Evolutionary conservation across 2,113 vertebrate genomes (phyloP), one percentile per base, ranked within the genome.

Genomic region (Symphodus melops): DNA sequence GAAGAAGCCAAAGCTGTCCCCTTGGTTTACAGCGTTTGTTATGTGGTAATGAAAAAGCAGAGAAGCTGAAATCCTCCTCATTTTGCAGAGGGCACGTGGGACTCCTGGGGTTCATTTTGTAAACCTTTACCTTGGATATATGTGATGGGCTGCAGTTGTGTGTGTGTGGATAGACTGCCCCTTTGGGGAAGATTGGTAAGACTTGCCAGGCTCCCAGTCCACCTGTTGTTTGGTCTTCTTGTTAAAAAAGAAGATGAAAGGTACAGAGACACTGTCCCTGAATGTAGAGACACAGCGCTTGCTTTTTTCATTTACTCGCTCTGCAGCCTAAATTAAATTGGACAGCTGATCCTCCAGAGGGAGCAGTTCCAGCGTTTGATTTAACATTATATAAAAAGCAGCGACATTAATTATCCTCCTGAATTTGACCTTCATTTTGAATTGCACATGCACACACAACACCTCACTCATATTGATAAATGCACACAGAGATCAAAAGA

Each of bases 381-480:
- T 92, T 88, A 91, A 90, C 85, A 83, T 88, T 83, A 82, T 86
- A 86, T 77, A 77, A 86, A 91, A 90, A 85, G 85, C 73, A 74
- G 67, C 62, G 9, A 87, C 88, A 91, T 91, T 92, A 92, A 92
- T 92, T 92, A 93, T 91, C 88, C 84, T 89, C 86, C 85, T 86
- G 82, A 73, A 74, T 79, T 77, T 91, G 92, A 92, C 92, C 91
- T 93, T 92, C 87, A 90, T 60, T 84, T 80, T 87, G 75, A 89
- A 58, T 75, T 59, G 67, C 81, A 67, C 21, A 17, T n/a, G 46
- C 41, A 60, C 42, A 52, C 1, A 52, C 1, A 37, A 62, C 55
- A 86, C 51, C 68, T 48, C 66, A 54, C 49, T 33, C 28, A 33
- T 33, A 20, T 48, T 44, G 66, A 37, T 69, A 39, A 51, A 65